Percentiles rank a stretch among this genome's conserved stretches.
phyloP scores from a whole-genome alignment of 2,888 invertebrate species.

The Gandaritis pyraliata region DNA sequence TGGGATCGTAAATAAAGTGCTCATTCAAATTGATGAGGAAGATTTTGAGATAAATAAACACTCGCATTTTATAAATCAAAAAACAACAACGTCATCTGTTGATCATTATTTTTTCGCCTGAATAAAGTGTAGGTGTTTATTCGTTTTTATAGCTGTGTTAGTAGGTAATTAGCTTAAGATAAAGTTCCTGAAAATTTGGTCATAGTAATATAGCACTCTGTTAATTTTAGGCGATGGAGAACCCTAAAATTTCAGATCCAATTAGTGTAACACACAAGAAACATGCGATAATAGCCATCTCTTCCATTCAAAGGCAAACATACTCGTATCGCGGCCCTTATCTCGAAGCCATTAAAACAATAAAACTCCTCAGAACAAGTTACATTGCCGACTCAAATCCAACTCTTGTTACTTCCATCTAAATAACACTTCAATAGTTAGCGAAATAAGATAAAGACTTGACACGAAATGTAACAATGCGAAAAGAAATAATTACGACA shows the following conservation, averaged over 20 bases:
- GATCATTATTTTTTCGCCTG: too few relatives aligned
- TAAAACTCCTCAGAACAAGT: slow-evolving; percentile 39
- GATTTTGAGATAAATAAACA: neutral
- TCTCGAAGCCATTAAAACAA: slow-evolving; percentile 44
- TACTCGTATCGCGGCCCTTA: slow-evolving; percentile 30
- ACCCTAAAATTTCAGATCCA: neutral
- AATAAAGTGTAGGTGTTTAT: too few relatives aligned
- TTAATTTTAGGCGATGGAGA: neutral
- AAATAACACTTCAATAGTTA: slow-evolving; percentile 44
- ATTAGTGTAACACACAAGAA: slow-evolving; percentile 3
- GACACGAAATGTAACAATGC: slow-evolving; percentile 28
- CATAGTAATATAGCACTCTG: neutral
- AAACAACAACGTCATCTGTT: too few relatives aligned
- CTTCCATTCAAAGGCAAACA: slow-evolving; percentile 22
- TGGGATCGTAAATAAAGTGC: slow-evolving; percentile 16
- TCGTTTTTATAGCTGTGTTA: too few relatives aligned
- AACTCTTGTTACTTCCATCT: slow-evolving; percentile 27
- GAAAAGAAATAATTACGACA: slow-evolving; percentile 33
- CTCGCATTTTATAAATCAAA: neutral
- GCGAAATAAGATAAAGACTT: slow-evolving; percentile 40
- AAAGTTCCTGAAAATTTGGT: too few relatives aligned
- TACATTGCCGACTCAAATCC: slow-evolving; percentile 38
- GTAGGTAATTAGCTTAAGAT: too few relatives aligned
- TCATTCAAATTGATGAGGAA: slow-evolving; percentile 4
- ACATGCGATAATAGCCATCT: slow-evolving; percentile 24